Conservation (phyloP, 2,888 invertebrate genomes). For the Siphonodentalium dalli region DNA sequence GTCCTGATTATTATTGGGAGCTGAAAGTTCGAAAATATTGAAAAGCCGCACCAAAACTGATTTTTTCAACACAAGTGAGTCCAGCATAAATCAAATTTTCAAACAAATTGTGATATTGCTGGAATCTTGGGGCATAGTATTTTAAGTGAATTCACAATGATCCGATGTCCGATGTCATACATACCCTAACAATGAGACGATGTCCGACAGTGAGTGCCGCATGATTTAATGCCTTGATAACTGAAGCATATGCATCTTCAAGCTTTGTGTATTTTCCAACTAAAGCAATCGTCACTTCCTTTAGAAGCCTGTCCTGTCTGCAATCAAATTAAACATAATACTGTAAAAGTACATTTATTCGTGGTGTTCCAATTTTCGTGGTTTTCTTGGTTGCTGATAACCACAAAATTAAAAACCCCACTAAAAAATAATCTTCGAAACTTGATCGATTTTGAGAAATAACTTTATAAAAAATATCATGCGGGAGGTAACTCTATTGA, state of each 20-base stretch:
- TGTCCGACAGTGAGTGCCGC: conserved; percentile 86
- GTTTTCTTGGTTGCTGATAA: too few relatives aligned
- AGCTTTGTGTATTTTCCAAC: conserved; percentile 97
- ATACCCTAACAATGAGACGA: conserved; percentile 79
- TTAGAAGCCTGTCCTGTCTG: conserved; percentile 81
- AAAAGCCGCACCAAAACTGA: too few relatives aligned
- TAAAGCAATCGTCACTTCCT: conserved; percentile 85
- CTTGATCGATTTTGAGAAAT: too few relatives aligned
- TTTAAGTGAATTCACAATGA: not conserved
- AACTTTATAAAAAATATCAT: too few relatives aligned
- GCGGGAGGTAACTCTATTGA: too few relatives aligned
- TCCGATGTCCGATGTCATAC: conserved; percentile 14
- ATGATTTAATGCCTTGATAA: conserved; percentile 93
- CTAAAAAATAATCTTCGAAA: too few relatives aligned
- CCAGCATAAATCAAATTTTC: not conserved
- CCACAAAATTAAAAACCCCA: too few relatives aligned
- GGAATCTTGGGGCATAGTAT: not conserved
- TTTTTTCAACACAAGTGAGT: too few relatives aligned
- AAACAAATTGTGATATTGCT: not conserved
- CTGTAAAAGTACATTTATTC: too few relatives aligned
- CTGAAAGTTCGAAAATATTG: too few relatives aligned
- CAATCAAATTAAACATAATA: conserved; percentile 8
- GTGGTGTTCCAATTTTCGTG: too few relatives aligned
- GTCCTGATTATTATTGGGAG: too few relatives aligned
- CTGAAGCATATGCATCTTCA: conserved; percentile 96